Evolutionary conservation across 2,888 invertebrate genomes (phyloP).

Genomic region (Drosophila meridiana): DNA sequence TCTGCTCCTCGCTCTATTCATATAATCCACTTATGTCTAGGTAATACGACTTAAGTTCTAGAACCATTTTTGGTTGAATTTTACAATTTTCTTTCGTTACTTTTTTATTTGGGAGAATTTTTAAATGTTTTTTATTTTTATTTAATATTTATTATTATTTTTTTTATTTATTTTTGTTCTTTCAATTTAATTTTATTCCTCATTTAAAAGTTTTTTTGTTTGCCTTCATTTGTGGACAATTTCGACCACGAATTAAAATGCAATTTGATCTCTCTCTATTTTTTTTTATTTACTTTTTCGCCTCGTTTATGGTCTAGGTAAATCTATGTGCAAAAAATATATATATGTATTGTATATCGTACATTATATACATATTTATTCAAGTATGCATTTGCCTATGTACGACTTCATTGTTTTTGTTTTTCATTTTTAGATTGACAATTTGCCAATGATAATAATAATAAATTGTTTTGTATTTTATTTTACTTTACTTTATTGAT

Average conservation of each 20-base stretch:
- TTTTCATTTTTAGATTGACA: conserved; percentile 49
- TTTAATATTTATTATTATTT: too few relatives aligned
- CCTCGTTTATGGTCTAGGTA: conserved; percentile 57
- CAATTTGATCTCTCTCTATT: not conserved
- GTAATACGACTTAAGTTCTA: conserved; percentile 55
- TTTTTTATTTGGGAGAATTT: conserved; percentile 8
- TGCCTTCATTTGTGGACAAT: conserved; percentile 31
- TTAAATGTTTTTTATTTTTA: conserved; percentile 30
- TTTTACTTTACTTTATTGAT: conserved; percentile 29
- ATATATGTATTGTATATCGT: conserved; percentile 65
- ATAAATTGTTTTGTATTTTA: conserved; percentile 26
- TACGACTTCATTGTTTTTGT: conserved; percentile 20
- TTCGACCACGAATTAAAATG: conserved; percentile 27
- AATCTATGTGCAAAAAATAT: conserved; percentile 79
- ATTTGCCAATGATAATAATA: conserved; percentile 71
- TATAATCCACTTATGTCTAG: conserved; percentile 29
- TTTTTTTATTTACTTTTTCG: not conserved
- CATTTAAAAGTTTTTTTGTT: conserved; percentile 30
- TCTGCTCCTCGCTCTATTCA: not conserved
- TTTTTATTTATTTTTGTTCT: conserved; percentile 11
- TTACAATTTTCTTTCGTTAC: conserved; percentile 58
- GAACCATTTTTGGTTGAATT: conserved; percentile 51
- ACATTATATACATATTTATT: conserved; percentile 70
- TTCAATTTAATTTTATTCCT: conserved; percentile 11
- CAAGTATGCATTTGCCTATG: conserved; percentile 50